phyloP scores from a whole-genome alignment of 1,140 invertebrate species.

The Drosophila ananassae region DNA sequence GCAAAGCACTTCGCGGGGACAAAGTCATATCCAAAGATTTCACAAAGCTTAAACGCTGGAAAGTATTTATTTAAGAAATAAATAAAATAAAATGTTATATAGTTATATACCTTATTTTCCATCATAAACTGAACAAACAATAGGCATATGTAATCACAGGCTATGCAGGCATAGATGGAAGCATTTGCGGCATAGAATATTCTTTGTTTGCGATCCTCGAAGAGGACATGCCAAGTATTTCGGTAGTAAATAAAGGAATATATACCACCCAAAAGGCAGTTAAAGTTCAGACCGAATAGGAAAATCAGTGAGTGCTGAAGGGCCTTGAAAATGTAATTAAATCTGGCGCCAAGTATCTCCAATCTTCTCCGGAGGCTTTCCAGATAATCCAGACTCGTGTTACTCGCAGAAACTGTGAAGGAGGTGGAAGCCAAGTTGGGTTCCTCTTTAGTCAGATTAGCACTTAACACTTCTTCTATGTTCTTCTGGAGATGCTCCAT shows the following conservation, averaged over 20 bases:
- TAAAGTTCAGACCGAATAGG: slow-evolving; percentile 57
- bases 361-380: slow-evolving; percentile 26
- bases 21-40: slow-evolving; percentile 12
- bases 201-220: slow-evolving; percentile 46
- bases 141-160: slow-evolving; percentile 61
- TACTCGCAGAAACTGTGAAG: slow-evolving; percentile 3
- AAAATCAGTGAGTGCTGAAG: slow-evolving; percentile 58
- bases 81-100: not conserved
- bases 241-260: slow-evolving; percentile 56
- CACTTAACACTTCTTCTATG: slow-evolving; percentile 25
- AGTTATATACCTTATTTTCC: slow-evolving; percentile 48
- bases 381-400: slow-evolving; percentile 19
- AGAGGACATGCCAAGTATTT: slow-evolving; percentile 63
- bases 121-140: slow-evolving; percentile 34
- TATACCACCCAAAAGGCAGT: slow-evolving; percentile 59
- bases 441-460: slow-evolving; percentile 10
- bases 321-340: slow-evolving; percentile 19
- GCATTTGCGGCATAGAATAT: slow-evolving; percentile 73
- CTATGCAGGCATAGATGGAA: slow-evolving; percentile 69
- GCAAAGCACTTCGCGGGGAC: not conserved
- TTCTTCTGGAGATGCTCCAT: slow-evolving; percentile 25
- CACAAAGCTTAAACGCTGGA: slow-evolving; percentile 43
- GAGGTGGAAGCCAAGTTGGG: slow-evolving; percentile 18
- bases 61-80: not conserved
- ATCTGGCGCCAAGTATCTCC: slow-evolving; percentile 29